Base-by-base conservation (phyloP, 2,113 vertebrate genomes). In the Sigmodon hispidus region DNA sequence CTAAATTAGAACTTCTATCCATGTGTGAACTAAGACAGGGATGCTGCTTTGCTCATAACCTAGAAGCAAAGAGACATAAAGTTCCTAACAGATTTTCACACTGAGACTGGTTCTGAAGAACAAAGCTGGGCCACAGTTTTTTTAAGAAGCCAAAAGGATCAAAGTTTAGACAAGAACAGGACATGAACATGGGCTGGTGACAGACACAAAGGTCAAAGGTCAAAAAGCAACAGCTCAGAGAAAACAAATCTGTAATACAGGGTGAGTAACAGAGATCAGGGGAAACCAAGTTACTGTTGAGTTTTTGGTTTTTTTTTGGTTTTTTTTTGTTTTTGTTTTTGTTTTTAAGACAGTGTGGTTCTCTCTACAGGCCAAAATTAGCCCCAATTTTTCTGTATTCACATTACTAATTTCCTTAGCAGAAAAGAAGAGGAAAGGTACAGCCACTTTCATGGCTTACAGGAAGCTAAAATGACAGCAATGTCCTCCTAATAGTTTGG, bases 391-490 rank as follows among this genome's bases (percentile, higher is more conserved):
- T 96, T 93, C 45, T 15, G 86, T 72, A 87, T 17, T 45, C 12
- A 40, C 1, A 67, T 43, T 50, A 84, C 48, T 17, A 67, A 79
- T 73, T 79, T 76, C 19, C n/a, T 85, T 89, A 65, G 29, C 70
- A 90, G 11, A 40, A 57, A 59, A 36, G 5, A 59, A 34, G 48
- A 43, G 69, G 10, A 89, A 31, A 50, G 10, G 4, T 75, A 16
- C 45, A 90, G 67, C 22, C 59, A 70, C 55, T 75, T 16, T 34
- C 40, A 73, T 0, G 63, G 73, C 48, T 89, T 94, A 21, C 57
- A 92, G 7, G 34, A 75, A 87, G 57, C 61, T 96, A 89, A 92
- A 94, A 94, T 88, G 29, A 81, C 40, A 87, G 8, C 72, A 77
- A 19, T 77, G 43, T 87, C 79, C 87, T 87, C 79, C 87, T n/a